Percentiles rank a stretch among this genome's conserved stretches.
phyloP scores from a whole-genome alignment of 2,113 vertebrate species.

The Syngnathus scovelli region DNA sequence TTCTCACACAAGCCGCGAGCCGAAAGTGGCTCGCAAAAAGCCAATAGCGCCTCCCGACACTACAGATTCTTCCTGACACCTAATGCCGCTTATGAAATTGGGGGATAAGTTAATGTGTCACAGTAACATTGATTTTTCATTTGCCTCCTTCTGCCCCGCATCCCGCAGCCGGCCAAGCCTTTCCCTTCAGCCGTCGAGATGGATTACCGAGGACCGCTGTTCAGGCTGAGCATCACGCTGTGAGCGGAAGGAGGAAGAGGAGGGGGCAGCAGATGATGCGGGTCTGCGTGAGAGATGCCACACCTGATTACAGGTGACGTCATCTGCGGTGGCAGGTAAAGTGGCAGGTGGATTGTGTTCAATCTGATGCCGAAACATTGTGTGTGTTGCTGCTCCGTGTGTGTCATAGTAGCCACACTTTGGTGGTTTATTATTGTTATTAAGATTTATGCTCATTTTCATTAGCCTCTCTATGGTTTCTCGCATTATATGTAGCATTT shows the following conservation, averaged over 20 bases:
- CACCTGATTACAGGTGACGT: conserved; percentile 61
- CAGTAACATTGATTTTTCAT: conserved; percentile 71
- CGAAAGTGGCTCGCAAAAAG: conserved; percentile 38
- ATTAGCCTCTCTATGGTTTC: no score
- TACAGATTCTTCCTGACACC: conserved; percentile 64
- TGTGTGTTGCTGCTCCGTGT: no score
- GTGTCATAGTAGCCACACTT: no score
- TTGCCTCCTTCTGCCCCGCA: conserved; percentile 56
- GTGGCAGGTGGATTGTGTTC: neutral
- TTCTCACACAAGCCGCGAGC: conserved; percentile 25
- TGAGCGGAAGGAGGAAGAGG: neutral
- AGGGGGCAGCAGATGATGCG: conserved; percentile 42
- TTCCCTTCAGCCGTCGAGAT: conserved; percentile 60
- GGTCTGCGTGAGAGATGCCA: conserved; percentile 56
- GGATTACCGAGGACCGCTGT: conserved; percentile 49
- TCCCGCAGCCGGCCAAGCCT: conserved; percentile 45
- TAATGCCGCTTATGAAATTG: conserved; percentile 69
- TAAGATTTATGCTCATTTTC: no score
- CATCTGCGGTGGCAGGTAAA: neutral
- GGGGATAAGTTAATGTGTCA: conserved; percentile 73
- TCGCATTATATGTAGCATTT: no score
- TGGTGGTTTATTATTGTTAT: no score
- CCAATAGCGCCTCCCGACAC: conserved; percentile 50
- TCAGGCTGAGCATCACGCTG: conserved; percentile 35
- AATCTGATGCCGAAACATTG: neutral